Evolutionary conservation across 2,888 invertebrate genomes (phyloP), one percentile per base, ranked within the genome.

Genomic region (Charanyca ferruginea): DNA sequence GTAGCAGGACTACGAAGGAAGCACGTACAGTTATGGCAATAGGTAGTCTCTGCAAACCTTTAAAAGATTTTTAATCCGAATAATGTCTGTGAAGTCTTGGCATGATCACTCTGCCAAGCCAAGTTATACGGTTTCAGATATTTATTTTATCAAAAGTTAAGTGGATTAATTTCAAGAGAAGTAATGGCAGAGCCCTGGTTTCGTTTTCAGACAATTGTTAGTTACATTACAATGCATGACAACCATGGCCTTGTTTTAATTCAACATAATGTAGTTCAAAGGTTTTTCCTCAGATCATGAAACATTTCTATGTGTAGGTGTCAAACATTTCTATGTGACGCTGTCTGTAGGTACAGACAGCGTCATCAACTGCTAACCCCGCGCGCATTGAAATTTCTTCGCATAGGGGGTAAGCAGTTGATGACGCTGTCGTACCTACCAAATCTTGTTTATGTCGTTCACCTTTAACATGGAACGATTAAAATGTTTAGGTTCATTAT

Each of bases 241-340:
- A 23, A 52, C 61, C 23, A 18, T 38, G 52, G 20, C 60, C 67
- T 67, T 58, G 49, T 32, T 67, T 38, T 7, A 41, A 32, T 42
- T 41, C n/a, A 38, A 22, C 25, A 63, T 25, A n/a, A n/a, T 3
- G 3, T 35, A 45, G 52, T 18, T 44, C 16, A 55, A 45, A 28
- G 32, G 3, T n/a, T n/a, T n/a, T n/a, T n/a, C n/a, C n/a, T n/a
- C n/a, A n/a, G n/a, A n/a, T n/a, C n/a, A n/a, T n/a, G n/a, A n/a
- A n/a, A n/a, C 18, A 45, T 47, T 13, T 65, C 11, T n/a, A 7
- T 54, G 25, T 23, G 3, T 41, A n/a, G n/a, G n/a, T n/a, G n/a
- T n/a, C n/a, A n/a, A n/a, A n/a, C n/a, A n/a, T n/a, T n/a, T n/a
- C n/a, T n/a, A n/a, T n/a, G n/a, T n/a, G n/a, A n/a, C n/a, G n/a